phyloP scores from a whole-genome alignment of 2,797 vertebrate genomes.

The Columba guinea region DNA sequence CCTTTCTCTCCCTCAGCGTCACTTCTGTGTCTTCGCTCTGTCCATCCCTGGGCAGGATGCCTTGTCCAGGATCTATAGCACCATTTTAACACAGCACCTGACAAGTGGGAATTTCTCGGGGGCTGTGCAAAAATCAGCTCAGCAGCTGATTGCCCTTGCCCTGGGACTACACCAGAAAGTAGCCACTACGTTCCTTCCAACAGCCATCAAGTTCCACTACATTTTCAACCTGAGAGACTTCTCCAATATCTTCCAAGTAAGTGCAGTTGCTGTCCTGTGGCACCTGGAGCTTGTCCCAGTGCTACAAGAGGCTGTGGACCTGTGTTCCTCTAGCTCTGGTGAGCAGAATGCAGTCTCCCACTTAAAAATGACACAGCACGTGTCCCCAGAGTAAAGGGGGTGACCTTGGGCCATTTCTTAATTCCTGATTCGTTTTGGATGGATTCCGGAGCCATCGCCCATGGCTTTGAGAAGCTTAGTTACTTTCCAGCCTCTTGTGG shows the following conservation, averaged over 20 bases:
- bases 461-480: not conserved
- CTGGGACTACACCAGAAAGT: constrained; percentile 86
- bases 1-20: constrained; percentile 78
- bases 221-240: constrained; percentile 95
- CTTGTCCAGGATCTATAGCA: constrained; percentile 90
- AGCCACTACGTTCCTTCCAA: constrained; percentile 87
- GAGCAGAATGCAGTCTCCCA: not conserved
- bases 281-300: fast-evolving
- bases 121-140: constrained; percentile 80
- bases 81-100: constrained; percentile 89
- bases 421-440: not conserved
- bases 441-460: not conserved
- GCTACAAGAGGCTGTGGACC: not conserved
- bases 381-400: not conserved
- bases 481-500: not conserved
- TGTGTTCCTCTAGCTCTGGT: not conserved
- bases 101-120: constrained; percentile 75
- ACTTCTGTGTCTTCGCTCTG: constrained; percentile 91
- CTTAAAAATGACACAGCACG: not conserved
- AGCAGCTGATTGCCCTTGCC: constrained; percentile 83
- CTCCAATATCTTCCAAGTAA: constrained; percentile 95
- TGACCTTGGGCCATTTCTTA: not conserved
- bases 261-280: not conserved
- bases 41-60: constrained; percentile 89
- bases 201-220: constrained; percentile 95